Percentiles rank a stretch among this genome's conserved stretches.
Conservation (phyloP, 2,113 vertebrate genomes). For the Pyxicephalus adspersus region DNA sequence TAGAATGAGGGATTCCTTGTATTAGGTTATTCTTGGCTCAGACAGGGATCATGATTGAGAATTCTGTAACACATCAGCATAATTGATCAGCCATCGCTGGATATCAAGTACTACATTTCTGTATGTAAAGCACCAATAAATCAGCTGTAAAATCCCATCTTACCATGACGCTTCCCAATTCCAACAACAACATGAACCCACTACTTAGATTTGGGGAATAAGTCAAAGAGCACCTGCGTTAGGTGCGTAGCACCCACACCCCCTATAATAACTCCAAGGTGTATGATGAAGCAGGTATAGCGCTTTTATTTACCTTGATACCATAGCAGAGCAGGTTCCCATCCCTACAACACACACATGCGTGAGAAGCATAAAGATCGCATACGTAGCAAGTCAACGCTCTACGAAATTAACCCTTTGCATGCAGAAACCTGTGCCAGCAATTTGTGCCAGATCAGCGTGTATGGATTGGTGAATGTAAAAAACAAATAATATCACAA, state of each 20-base stretch:
- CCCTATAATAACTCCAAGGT: background rate
- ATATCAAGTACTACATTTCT: background rate
- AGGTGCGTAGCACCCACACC: background rate
- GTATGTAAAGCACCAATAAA: background rate
- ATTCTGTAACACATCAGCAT: conserved; percentile 18
- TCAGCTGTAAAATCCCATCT: background rate
- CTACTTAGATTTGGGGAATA: background rate
- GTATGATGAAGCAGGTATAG: conserved; percentile 29
- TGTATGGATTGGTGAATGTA: background rate
- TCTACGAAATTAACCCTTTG: conserved; percentile 42
- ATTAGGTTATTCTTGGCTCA: background rate
- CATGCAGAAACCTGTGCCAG: background rate
- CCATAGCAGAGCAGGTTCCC: conserved; percentile 52
- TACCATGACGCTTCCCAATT: background rate
- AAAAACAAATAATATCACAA: background rate
- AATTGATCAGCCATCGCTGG: conserved; percentile 20
- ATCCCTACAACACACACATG: conserved; percentile 53
- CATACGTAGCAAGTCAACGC: conserved; percentile 51
- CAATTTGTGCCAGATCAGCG: conserved; percentile 21
- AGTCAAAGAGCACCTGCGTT: background rate
- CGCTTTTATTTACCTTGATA: conserved; percentile 39
- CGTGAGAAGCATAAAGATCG: conserved; percentile 55
- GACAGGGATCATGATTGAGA: conserved; percentile 21
- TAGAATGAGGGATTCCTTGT: too few species aligned
- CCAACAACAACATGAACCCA: background rate